Evolutionary conservation across 2,888 invertebrate genomes (phyloP), one percentile per base, ranked within the genome.

Genomic region (Cheilosia grossa): DNA sequence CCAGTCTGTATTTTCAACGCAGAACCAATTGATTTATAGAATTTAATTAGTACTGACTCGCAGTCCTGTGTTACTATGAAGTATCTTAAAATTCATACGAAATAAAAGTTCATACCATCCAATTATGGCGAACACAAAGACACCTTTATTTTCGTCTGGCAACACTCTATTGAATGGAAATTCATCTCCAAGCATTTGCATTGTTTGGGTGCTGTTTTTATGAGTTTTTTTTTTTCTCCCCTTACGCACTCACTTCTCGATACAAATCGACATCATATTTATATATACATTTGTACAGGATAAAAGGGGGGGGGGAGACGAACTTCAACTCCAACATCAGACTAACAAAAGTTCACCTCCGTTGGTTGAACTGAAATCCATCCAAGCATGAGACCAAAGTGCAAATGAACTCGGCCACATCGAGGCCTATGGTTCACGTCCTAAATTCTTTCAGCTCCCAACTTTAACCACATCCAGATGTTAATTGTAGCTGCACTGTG

Each of bases 351-450:
- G 70, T 80, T 79, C 83, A 80, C 63, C 80, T 77, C 66, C 75
- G 69, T 64, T 75, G 83, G 80, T 74, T 83, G 67, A 83, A 83
- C 83, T 83, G 15, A 70, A 47, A 70, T 64, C 69, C 74, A 75
- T 37, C 70, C 74, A 64, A 54, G 53, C 69, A 56, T 64, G 40
- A 5, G 19, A 10, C 77, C 49, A 54, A 63, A 67, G 27, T 59
- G 67, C 69, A 69, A 79, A 83, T 74, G 80, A 83, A 80, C 80
- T 64, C 83, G 53, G 33, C 27, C 27, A 27, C 27, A 27, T 27
- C 27, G 6, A 27, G 27, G 6, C 49, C 66, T 44, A 47, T 47
- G 49, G 24, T 82, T 73, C 33, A 69, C 73, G 75, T 74, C 64
- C 70, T 40, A 37, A 70, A 54, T 27, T 24, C 33, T 19, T 13